phyloP scores from a whole-genome alignment of 2,113 vertebrate species.

The Castor canadensis region DNA sequence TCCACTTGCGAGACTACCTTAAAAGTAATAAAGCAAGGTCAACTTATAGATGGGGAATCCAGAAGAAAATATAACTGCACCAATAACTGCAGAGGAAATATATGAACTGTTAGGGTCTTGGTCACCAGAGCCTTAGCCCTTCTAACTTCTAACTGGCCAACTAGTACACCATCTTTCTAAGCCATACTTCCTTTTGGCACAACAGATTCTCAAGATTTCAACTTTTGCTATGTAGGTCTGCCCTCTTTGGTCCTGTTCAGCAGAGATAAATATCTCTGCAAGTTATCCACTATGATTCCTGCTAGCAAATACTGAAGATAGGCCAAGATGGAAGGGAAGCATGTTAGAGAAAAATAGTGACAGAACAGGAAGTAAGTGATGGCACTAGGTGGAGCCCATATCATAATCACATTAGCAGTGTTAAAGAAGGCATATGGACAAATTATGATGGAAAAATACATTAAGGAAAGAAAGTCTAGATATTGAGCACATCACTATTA shows the following conservation, averaged over 20 bases:
- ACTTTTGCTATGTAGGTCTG: conserved; percentile 10
- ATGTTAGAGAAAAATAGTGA: not conserved
- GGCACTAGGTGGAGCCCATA: not conserved
- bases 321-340: not conserved
- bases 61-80: conserved; percentile 6
- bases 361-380: not conserved
- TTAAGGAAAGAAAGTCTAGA: not conserved
- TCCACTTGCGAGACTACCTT: not conserved
- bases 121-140: not conserved
- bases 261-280: not conserved
- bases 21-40: conserved; percentile 28
- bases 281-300: not conserved
- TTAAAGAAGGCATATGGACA: not conserved
- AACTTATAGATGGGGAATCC: not conserved
- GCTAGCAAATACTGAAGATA: not conserved
- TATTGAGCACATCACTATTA: not conserved
- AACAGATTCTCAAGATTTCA: not conserved
- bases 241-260: not conserved
- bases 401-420: not conserved
- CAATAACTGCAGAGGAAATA: not conserved
- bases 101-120: not conserved
- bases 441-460: conserved; percentile 27
- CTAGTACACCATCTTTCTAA: not conserved
- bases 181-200: conserved; percentile 59
- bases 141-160: conserved; percentile 22